Conservation (phyloP, 2,888 invertebrate species). For the Mimachlamys varia region DNA sequence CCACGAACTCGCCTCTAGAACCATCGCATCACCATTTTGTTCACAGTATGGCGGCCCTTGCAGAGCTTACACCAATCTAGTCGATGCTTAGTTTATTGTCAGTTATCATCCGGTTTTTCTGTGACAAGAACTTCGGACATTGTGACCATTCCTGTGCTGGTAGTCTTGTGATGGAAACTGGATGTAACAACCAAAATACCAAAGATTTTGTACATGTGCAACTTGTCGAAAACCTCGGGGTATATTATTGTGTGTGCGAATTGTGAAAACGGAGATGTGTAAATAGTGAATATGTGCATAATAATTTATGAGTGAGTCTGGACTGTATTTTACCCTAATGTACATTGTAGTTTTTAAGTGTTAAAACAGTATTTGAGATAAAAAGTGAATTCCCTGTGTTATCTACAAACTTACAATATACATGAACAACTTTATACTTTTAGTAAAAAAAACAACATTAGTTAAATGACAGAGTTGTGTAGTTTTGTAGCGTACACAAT, state of each 20-base stretch:
- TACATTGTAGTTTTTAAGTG: slow-evolving; percentile 11
- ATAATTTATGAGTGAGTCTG: slow-evolving; percentile 27
- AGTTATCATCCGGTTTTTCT: slow-evolving; percentile 42
- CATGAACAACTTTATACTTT: slow-evolving; percentile 18
- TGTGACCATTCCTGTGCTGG: neutral
- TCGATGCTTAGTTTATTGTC: slow-evolving; percentile 37
- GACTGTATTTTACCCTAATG: neutral
- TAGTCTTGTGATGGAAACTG: neutral
- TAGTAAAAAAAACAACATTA: slow-evolving; percentile 8
- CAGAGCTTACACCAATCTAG: slow-evolving; percentile 62
- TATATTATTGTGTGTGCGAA: neutral
- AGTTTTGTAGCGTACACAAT: neutral
- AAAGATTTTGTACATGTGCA: neutral
- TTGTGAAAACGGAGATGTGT: slow-evolving; percentile 16
- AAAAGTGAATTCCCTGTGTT: slow-evolving; percentile 10
- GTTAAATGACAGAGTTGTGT: neutral
- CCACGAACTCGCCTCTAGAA: slow-evolving; percentile 55
- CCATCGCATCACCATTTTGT: slow-evolving; percentile 50
- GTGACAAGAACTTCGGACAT: slow-evolving; percentile 41
- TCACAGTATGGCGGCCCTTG: slow-evolving; percentile 53
- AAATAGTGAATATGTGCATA: slow-evolving; percentile 31
- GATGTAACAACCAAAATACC: slow-evolving; percentile 36
- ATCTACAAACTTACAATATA: slow-evolving; percentile 23
- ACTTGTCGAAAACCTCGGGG: slow-evolving; percentile 31
- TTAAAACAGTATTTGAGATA: slow-evolving; percentile 28